Evolutionary conservation across 2,797 vertebrate genomes (phyloP).

Genomic region (Mormyrus hasselquistii): DNA sequence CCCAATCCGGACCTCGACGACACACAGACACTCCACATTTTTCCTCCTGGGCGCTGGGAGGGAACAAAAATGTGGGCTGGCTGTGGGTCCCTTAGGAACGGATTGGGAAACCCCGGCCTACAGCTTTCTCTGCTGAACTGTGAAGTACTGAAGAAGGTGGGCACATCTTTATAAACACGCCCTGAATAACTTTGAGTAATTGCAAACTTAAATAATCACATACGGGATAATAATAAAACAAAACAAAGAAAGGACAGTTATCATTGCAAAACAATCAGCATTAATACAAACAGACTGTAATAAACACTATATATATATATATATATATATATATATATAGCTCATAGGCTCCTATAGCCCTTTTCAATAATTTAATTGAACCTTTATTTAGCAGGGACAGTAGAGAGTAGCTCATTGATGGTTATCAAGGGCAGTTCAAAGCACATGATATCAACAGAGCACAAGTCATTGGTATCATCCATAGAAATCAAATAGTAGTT

Average conservation of each 20-base stretch:
- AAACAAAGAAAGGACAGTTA: not conserved
- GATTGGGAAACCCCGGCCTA: not conserved
- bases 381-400: no score
- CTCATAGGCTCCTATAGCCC: not conserved
- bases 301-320: not conserved
- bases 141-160: not conserved
- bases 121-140: not conserved
- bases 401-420: not conserved
- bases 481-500: not conserved
- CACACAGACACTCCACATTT: not conserved
- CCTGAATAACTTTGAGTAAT: not conserved
- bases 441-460: not conserved
- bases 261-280: not conserved
- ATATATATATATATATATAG: not conserved
- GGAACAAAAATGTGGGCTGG: not conserved
- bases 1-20: not conserved
- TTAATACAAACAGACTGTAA: not conserved
- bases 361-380: not conserved
- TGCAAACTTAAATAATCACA: not conserved
- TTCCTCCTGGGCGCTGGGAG: not conserved
- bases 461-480: not conserved
- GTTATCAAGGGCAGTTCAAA: not conserved
- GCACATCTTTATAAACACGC: not conserved
- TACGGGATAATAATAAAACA: not conserved
- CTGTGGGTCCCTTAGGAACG: not conserved